These are phyloP conservation scores for Adela reaumurella DNA, from an alignment of 2,888 invertebrate genomes.

Conservation along the genomic window DNA sequence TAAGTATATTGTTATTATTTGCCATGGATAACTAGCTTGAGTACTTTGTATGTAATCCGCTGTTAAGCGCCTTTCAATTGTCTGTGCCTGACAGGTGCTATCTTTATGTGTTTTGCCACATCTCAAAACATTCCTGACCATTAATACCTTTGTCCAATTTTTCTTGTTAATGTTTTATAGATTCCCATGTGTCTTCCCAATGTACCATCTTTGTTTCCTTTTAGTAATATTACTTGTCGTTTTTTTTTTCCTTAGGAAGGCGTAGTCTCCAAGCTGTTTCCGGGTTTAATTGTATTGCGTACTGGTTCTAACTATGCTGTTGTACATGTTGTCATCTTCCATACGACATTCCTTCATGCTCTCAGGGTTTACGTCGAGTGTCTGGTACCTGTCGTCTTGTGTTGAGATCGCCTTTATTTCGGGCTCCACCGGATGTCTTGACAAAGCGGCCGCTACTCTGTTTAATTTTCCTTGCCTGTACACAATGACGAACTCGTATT, in stretches of 20 bases:
- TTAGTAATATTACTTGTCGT: not conserved
- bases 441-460: too few species aligned
- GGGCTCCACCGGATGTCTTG: too few species aligned
- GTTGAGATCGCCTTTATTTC: too few species aligned
- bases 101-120: not conserved
- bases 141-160: not conserved
- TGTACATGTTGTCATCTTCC: too few species aligned
- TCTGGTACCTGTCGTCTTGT: too few species aligned
- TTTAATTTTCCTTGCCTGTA: too few species aligned
- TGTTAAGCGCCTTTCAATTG: not conserved
- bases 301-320: not conserved
- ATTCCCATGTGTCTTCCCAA: not conserved
- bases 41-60: not conserved
- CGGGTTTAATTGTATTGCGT: not conserved
- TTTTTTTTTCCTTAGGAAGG: not conserved
- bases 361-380: too few species aligned
- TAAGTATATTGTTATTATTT: conserved; percentile 1
- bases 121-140: not conserved
- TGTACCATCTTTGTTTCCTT: not conserved
- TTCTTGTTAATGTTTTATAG: not conserved
- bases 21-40: not conserved
- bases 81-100: not conserved
- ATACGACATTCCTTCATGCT: too few species aligned
- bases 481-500: not conserved
- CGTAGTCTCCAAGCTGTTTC: not conserved